A percentile compares a stretch with the other conserved stretches of the same genome.
Conservation (phyloP, 37 sponge, comb jelly and placozoan species). For the Amphimedon queenslandica region DNA sequence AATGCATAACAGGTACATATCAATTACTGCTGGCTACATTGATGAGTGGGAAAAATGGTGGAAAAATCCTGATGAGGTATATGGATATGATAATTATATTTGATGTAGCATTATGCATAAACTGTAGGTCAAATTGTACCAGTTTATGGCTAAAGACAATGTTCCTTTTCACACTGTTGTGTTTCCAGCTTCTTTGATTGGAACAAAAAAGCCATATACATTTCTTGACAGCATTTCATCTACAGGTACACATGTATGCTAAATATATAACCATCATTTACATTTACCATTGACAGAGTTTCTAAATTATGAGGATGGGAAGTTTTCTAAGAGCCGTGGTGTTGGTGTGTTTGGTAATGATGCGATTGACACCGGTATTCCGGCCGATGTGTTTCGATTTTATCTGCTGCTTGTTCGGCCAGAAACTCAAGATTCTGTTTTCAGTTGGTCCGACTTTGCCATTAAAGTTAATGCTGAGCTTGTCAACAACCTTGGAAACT, state of each 20-base stretch:
- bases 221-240: slow-evolving; percentile 85
- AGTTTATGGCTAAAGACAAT: slow-evolving; percentile 99
- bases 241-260: too few species aligned
- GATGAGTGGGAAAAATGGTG: slow-evolving; percentile 87
- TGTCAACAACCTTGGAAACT: slow-evolving; percentile 83
- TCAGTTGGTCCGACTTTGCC: slow-evolving; percentile 72
- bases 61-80: slow-evolving; percentile 81
- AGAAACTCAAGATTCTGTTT: slow-evolving; percentile 69
- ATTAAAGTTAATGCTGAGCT: slow-evolving; percentile 73
- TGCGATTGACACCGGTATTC: slow-evolving; percentile 59
- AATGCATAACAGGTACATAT: slow-evolving; percentile 37
- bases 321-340: slow-evolving; percentile 82
- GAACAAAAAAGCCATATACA: slow-evolving; percentile 83
- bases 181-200: slow-evolving; percentile 85
- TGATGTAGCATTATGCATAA: background rate
- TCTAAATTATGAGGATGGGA: slow-evolving; percentile 83
- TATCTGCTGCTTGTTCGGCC: slow-evolving; percentile 70
- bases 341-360: slow-evolving; percentile 78
- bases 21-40: slow-evolving; percentile 79
- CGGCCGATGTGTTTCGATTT: slow-evolving; percentile 74
- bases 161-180: slow-evolving; percentile 97
- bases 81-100: background rate
- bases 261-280: too few species aligned
- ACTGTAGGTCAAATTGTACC: slow-evolving; percentile 64
- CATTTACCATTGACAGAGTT: slow-evolving; percentile 38